Conservation (phyloP, 2,113 vertebrate genomes). For the Candoia aspera region DNA sequence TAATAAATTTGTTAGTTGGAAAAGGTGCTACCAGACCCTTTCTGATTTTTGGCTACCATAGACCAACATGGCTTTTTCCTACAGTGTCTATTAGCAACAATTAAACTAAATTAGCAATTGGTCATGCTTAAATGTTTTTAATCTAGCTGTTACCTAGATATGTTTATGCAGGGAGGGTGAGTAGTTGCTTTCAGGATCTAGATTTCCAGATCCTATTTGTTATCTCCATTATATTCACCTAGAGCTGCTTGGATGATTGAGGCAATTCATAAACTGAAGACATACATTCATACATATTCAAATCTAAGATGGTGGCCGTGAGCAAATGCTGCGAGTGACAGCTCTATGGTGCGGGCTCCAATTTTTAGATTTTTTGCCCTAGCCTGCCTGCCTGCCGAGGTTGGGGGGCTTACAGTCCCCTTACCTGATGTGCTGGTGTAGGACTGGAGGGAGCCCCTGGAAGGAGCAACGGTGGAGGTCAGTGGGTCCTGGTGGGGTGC, state of each 20-base stretch:
- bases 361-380: no score
- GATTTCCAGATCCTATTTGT: slow-evolving; percentile 3
- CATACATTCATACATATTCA: no score
- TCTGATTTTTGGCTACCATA: neutral
- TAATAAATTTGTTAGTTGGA: neutral
- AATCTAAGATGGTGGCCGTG: no score
- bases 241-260: neutral
- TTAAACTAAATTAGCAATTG: neutral
- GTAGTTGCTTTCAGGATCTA: neutral
- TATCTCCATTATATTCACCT: slow-evolving; percentile 6
- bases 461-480: no score
- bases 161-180: neutral
- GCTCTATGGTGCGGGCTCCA: no score
- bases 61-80: neutral
- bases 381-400: no score
- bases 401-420: no score
- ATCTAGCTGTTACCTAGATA: neutral
- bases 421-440: no score
- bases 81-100: neutral
- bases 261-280: neutral
- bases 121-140: neutral
- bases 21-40: neutral
- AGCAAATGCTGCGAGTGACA: no score
- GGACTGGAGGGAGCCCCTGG: no score
- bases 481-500: no score